A percentile compares a stretch with the other conserved stretches of the same genome.
Conservation (phyloP, 2,888 invertebrate species). For the Norana najaformis region DNA sequence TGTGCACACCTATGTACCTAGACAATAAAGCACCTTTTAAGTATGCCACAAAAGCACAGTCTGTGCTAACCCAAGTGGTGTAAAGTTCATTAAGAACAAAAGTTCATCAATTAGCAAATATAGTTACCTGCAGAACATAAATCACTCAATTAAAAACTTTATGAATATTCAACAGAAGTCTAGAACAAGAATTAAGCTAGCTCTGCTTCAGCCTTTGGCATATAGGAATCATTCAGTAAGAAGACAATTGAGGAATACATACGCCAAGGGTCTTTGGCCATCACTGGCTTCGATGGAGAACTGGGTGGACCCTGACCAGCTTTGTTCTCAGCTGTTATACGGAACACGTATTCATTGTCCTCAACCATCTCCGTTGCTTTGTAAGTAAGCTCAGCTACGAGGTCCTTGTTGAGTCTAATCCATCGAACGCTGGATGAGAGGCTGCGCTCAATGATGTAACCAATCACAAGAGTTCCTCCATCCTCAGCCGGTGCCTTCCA, state of each 20-base stretch:
- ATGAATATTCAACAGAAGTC: constrained; percentile 44
- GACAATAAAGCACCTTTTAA: too few species aligned
- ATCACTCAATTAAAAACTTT: neutral
- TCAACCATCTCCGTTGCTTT: constrained; percentile 51
- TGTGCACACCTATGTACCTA: too few species aligned
- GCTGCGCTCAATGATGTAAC: constrained; percentile 48
- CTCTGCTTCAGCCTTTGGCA: constrained; percentile 69
- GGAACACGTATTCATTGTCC: constrained; percentile 67
- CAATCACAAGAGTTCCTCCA: constrained; percentile 49
- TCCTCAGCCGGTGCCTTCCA: constrained; percentile 49
- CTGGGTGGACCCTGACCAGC: constrained; percentile 68
- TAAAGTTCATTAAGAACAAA: too few species aligned
- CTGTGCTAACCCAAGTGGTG: too few species aligned
- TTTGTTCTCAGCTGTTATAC: constrained; percentile 62
- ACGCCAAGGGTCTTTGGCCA: constrained; percentile 50
- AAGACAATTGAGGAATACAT: constrained; percentile 26
- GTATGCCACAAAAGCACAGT: too few species aligned
- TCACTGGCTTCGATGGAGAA: constrained; percentile 41
- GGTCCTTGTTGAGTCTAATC: constrained; percentile 49
- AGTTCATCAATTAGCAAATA: too few species aligned
- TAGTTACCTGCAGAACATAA: neutral
- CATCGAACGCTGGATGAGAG: constrained; percentile 43
- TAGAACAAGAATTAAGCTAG: constrained; percentile 66
- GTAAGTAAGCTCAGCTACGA: constrained; percentile 37
- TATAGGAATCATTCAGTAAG: neutral